A percentile compares a stretch with the other conserved stretches of the same genome.
phyloP scores from a whole-genome alignment of 1,140 invertebrate genomes.

The Lasioglossum baleicum region DNA sequence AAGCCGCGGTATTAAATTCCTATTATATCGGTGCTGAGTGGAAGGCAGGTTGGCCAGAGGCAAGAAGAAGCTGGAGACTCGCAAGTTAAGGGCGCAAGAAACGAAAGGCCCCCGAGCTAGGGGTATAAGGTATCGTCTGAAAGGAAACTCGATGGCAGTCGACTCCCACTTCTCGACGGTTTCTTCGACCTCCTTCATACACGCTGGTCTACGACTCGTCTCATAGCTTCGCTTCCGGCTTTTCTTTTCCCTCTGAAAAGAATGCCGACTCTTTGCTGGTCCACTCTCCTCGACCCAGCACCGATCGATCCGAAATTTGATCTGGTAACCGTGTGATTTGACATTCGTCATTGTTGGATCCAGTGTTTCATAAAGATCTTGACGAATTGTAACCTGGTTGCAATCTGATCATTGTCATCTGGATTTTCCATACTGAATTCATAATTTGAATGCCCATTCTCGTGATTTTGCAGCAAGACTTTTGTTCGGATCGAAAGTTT shows the following conservation, averaged over 20 bases:
- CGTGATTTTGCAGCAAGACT: too few relatives aligned
- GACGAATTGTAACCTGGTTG: too few relatives aligned
- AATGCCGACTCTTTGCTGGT: neutral
- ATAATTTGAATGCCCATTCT: too few relatives aligned
- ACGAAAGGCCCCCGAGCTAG: constrained; percentile 25
- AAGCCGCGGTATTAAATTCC: constrained; percentile 51
- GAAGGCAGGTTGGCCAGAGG: constrained; percentile 15
- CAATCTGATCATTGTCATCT: too few relatives aligned
- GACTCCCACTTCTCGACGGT: constrained; percentile 39
- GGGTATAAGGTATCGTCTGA: constrained; percentile 47
- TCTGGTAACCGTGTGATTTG: neutral
- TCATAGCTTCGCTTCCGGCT: constrained; percentile 23
- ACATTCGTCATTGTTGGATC: neutral
- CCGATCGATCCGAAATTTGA: neutral
- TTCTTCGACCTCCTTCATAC: constrained; percentile 21
- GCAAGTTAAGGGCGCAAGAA: constrained; percentile 43
- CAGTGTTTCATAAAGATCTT: too few relatives aligned
- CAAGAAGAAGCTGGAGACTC: constrained; percentile 25
- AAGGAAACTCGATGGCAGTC: constrained; percentile 47
- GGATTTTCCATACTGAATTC: too few relatives aligned
- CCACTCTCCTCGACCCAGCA: neutral
- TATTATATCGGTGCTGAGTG: constrained; percentile 46
- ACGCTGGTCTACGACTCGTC: neutral
- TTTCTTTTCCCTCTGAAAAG: neutral
- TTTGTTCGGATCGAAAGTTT: too few relatives aligned